These are phyloP conservation scores for Asarcornis scutulata DNA, from an alignment of 2,113 vertebrate genomes.

Conservation along the genomic window DNA sequence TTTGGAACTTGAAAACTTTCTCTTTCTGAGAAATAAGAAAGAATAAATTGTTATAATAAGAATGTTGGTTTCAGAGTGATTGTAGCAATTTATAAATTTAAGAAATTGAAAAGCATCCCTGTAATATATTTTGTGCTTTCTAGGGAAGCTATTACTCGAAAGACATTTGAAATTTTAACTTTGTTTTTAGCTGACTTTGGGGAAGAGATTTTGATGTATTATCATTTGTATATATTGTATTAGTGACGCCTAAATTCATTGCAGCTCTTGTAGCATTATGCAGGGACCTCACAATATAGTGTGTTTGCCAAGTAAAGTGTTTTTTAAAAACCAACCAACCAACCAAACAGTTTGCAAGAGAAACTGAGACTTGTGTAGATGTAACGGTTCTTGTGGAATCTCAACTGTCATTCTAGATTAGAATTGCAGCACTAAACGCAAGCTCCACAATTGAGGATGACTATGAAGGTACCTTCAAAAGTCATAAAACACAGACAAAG, in stretches of 20 bases:
- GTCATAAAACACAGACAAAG: constrained; percentile 92
- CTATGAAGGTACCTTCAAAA: constrained; percentile 88
- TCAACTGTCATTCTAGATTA: constrained; percentile 79
- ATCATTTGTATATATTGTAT: not conserved
- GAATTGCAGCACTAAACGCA: constrained; percentile 95
- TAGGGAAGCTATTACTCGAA: not conserved
- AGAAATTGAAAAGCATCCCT: not conserved
- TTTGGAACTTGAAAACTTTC: not conserved
- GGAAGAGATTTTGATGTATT: not conserved
- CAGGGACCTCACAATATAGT: not conserved
- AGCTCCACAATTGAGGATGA: constrained; percentile 89
- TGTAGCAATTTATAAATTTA: not conserved
- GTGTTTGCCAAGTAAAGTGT: not conserved
- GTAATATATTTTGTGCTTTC: not conserved
- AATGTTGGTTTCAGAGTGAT: not conserved
- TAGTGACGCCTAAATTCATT: not conserved
- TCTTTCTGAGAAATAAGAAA: not conserved
- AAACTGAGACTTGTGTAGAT: not conserved
- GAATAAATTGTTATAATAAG: not conserved
- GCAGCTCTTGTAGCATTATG: not conserved
- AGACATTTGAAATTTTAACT: not conserved
- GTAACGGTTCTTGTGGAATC: fast-evolving
- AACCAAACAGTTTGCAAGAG: not conserved
- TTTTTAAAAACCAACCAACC: too few species aligned
- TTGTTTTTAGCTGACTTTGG: not conserved